phyloP scores from a whole-genome alignment of 2,797 vertebrate species.

The Hyperoplus lanceolatus region DNA sequence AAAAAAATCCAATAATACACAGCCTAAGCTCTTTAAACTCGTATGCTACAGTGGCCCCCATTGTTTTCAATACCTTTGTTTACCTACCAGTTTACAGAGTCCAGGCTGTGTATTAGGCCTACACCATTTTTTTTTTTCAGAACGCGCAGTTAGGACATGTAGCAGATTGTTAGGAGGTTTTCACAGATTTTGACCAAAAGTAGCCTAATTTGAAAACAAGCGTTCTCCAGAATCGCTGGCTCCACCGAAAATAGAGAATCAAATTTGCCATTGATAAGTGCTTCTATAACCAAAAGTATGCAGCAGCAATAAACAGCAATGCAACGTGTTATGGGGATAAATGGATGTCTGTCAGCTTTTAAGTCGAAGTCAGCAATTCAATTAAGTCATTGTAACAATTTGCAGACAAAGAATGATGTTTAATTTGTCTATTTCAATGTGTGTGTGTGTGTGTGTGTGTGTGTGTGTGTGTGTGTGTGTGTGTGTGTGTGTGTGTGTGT shows the following conservation, averaged over 20 bases:
- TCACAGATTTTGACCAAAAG: no score
- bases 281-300: neutral
- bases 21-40: no score
- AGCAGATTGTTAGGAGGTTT: no score
- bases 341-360: neutral
- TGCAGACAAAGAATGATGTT: constrained; percentile 13
- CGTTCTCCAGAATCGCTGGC: no score
- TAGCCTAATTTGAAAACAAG: no score
- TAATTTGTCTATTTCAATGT: neutral
- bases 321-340: neutral
- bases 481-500: constrained; percentile 8
- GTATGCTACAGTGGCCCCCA: no score
- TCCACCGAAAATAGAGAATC: neutral
- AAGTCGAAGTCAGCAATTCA: neutral
- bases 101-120: no score
- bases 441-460: neutral
- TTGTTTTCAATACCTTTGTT: no score
- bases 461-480: constrained; percentile 3
- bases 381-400: neutral
- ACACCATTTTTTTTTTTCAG: no score
- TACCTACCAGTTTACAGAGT: no score
- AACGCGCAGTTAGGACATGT: no score
- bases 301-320: neutral
- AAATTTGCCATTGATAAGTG: neutral
- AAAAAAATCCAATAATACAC: no score